phyloP scores from a whole-genome alignment of 1,140 invertebrate genomes.

The Lordiphosa mommai region DNA sequence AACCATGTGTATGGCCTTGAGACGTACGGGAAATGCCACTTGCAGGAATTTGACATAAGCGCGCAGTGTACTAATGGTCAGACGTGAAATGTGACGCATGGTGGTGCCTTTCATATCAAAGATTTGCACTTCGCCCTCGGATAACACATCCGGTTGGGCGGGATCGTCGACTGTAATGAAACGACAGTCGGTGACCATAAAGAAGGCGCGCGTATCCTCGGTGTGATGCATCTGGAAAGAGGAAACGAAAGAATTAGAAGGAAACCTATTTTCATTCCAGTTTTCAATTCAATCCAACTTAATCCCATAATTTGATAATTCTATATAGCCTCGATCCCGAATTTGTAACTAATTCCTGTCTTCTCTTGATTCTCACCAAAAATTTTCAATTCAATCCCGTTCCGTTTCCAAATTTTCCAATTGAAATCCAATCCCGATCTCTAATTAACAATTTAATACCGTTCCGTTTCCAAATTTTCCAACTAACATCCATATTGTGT shows the following conservation, averaged over 20 bases:
- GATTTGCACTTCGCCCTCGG: conserved; percentile 85
- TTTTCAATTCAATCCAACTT: too few relatives aligned
- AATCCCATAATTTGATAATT: too few relatives aligned
- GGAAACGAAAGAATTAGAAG: neutral
- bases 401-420: too few relatives aligned
- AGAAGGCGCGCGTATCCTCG: conserved; percentile 84
- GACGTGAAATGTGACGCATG: conserved; percentile 83
- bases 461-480: too few relatives aligned
- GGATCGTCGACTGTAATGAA: conserved; percentile 82
- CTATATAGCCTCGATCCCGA: too few relatives aligned
- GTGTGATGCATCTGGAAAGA: conserved; percentile 83
- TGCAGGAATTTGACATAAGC: conserved; percentile 80
- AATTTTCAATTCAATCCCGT: too few relatives aligned
- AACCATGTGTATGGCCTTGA: conserved; percentile 87
- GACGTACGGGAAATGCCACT: conserved; percentile 87
- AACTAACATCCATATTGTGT: too few relatives aligned
- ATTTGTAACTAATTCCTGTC: too few relatives aligned
- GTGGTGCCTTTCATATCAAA: conserved; percentile 85
- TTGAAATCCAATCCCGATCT: too few relatives aligned
- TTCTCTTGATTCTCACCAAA: too few relatives aligned
- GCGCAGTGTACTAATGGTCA: conserved; percentile 83
- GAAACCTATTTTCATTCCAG: too few relatives aligned
- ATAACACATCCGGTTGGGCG: conserved; percentile 39
- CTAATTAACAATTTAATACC: too few relatives aligned
- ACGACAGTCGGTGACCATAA: conserved; percentile 85